Base-by-base conservation (phyloP, 2,797 vertebrate genomes). In the Trachops cirrhosus region DNA sequence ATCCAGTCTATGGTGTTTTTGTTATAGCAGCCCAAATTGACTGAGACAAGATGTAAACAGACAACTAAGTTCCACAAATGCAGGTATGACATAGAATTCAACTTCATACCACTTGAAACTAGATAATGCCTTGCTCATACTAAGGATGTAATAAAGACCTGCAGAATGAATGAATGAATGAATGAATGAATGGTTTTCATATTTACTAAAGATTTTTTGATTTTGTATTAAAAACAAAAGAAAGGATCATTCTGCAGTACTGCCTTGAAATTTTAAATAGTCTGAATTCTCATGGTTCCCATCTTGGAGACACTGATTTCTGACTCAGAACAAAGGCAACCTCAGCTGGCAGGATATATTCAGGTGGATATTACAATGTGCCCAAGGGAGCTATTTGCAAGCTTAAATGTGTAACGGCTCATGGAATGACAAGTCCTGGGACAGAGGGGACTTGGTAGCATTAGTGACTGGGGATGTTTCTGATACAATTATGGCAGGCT, bases 181-280 rank as follows among this genome's bases (percentile, higher is more conserved):
- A 74, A 79, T 50, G 32, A 54, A 54, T 54, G 54, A 59, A 29
- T 59, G 24, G 21, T 37, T 78, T 12, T 29, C 44, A 70, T 64
- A 29, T 64, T 85, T 92, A 52, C 44, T 92, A 46, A 64, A 89
- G 32, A 54, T 34, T 48, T 50, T 50, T 89, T 91, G 44, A 44
- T 86, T 86, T 89, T 71, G 52, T 86, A 34, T 77, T 74, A 92
- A 93, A 67, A 52, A 46, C 68, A 92, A 79, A 10, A 37, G 48
- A 94, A 74, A 85, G 10, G 26, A 68, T 91, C 54, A 70, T 59
- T 83, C 83, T 75, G n/a, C 6, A 75, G 18, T 86, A 37, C n/a
- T 44, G 50, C 89, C 34, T 89, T 93, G 41, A 48, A 95, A 95
- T 83, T 92, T 91, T 74, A 97, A 86, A 70, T 92, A 64, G 24